These are phyloP conservation scores for Misgurnus mizolepis DNA, from an alignment of 2,113 vertebrate genomes.

Conservation along the genomic window DNA sequence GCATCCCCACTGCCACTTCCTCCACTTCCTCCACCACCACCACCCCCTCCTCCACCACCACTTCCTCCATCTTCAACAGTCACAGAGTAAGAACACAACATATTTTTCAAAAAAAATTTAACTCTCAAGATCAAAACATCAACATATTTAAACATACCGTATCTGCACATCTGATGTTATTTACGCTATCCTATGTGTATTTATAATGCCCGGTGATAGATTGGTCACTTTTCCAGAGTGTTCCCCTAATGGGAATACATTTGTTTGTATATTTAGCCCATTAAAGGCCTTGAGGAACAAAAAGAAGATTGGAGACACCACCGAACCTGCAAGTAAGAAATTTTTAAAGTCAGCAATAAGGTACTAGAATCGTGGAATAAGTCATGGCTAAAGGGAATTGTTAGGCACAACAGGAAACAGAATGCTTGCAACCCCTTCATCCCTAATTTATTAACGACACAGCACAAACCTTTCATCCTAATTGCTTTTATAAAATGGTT, in stretches of 20 bases:
- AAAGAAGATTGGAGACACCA: conserved; percentile 51
- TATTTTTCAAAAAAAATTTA: not conserved
- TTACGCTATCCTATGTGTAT: no score
- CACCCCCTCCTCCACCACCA: not conserved
- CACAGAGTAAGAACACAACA: conserved; percentile 40
- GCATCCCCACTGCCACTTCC: conserved; percentile 35
- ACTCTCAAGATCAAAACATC: not conserved
- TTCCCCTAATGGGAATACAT: not conserved
- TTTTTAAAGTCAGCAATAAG: no score
- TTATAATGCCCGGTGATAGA: no score
- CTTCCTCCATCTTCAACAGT: conserved; percentile 31
- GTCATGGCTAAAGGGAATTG: no score
- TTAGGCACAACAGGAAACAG: no score
- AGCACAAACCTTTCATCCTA: no score
- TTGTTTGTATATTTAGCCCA: conserved; percentile 55
- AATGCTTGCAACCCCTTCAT: no score
- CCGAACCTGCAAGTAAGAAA: conserved; percentile 59
- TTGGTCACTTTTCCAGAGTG: no score
- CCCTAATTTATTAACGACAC: no score
- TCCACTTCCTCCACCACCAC: conserved; percentile 59
- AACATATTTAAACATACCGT: not conserved
- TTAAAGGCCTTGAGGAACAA: conserved; percentile 65
- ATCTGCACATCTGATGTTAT: not conserved
- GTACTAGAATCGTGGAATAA: no score
- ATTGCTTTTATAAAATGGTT: no score